These are phyloP conservation scores for Leguminivora glycinivorella DNA, from an alignment of 1,140 invertebrate genomes.

Conservation along the genomic window DNA sequence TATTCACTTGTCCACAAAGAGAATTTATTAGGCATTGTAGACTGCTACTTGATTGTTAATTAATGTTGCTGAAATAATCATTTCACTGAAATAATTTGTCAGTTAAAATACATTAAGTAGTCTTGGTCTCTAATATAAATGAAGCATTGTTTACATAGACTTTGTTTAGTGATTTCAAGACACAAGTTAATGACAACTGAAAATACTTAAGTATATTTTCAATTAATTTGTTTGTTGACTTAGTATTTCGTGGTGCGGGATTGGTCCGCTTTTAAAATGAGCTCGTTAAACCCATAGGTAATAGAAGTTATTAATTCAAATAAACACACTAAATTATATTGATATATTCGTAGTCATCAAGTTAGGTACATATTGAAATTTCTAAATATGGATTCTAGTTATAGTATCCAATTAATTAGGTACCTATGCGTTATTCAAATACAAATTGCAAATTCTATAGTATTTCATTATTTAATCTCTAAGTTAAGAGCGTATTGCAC, in stretches of 20 bases:
- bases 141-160: background rate
- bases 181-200: background rate
- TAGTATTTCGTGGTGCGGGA: no score
- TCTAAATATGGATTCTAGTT: no score
- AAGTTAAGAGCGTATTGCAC: slow-evolving; percentile 34
- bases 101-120: slow-evolving; percentile 21
- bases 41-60: slow-evolving; percentile 24
- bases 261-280: no score
- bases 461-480: background rate
- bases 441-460: background rate
- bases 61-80: slow-evolving; percentile 24
- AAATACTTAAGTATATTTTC: no score
- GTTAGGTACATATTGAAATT: no score
- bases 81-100: slow-evolving; percentile 10
- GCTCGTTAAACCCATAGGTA: no score
- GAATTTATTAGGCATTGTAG: slow-evolving; percentile 28
- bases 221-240: no score
- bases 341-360: no score
- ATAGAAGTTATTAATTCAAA: no score
- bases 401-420: background rate
- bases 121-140: background rate
- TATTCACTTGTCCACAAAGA: slow-evolving; percentile 30
- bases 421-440: background rate
- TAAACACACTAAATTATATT: no score
- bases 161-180: background rate